phyloP scores from a whole-genome alignment of 2,888 invertebrate species.

The Calameuta pallipes region DNA sequence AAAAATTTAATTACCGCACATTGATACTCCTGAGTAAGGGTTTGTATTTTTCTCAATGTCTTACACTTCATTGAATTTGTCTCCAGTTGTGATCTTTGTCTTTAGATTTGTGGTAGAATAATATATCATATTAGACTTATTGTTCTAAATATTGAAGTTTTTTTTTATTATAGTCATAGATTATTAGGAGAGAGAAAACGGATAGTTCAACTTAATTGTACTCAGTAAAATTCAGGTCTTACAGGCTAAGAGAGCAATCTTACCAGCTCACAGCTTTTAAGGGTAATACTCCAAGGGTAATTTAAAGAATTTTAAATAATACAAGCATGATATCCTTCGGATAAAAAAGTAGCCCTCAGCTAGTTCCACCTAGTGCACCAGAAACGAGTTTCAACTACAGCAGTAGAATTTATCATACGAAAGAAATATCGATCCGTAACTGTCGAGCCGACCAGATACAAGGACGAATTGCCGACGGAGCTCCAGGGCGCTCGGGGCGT shows the following conservation, averaged over 20 bases:
- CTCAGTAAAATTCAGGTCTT: not conserved
- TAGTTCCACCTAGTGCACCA: not conserved
- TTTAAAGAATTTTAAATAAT: not conserved
- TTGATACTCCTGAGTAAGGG: not conserved
- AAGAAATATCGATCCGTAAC: slow-evolving; percentile 3
- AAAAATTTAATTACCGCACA: slow-evolving; percentile 1
- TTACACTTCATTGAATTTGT: not conserved
- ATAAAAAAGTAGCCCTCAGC: not conserved
- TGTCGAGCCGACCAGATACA: not conserved
- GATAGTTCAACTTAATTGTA: not conserved
- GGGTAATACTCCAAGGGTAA: not conserved
- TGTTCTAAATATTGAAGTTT: not conserved
- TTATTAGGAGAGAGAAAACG: not conserved
- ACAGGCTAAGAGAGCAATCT: not conserved
- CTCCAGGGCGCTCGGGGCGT: slow-evolving; percentile 11
- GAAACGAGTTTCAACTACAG: not conserved
- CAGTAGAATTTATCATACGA: not conserved
- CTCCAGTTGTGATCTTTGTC: not conserved
- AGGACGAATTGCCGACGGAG: not conserved
- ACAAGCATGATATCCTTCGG: not conserved
- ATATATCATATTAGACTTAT: not conserved
- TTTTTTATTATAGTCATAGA: not conserved
- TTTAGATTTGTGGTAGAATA: too few species aligned
- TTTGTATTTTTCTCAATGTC: not conserved
- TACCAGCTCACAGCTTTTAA: not conserved